A percentile compares a stretch with the other conserved stretches of the same genome.
Evolutionary conservation across 2,797 vertebrate species (phyloP).

Genomic region (Lerista edwardsae): DNA sequence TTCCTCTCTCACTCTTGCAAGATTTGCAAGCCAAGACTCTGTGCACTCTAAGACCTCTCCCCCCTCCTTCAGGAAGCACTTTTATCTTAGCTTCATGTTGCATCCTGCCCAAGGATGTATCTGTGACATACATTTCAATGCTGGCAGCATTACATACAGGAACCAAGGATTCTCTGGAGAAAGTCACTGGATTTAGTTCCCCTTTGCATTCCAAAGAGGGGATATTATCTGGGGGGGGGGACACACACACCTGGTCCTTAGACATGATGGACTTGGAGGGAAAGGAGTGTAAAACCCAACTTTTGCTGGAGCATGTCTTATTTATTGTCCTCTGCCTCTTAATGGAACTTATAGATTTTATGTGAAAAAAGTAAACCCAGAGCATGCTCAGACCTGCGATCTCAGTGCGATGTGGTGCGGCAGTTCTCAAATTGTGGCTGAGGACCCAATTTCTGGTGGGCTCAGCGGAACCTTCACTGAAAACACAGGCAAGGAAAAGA

Average conservation of each 20-base stretch:
- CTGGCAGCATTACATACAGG: rapidly evolving
- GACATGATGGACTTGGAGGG: neutral
- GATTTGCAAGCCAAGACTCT: too few species aligned
- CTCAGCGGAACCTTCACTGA: too few species aligned
- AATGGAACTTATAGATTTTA: neutral
- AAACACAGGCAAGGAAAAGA: too few species aligned
- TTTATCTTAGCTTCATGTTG: neutral
- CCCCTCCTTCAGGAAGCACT: neutral
- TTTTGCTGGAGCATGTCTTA: neutral
- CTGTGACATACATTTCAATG: too few species aligned
- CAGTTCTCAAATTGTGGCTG: too few species aligned
- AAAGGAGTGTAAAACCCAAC: neutral
- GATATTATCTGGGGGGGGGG: too few species aligned
- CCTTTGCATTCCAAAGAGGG: neutral
- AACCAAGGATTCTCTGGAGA: neutral
- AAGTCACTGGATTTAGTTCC: too few species aligned
- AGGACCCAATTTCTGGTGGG: too few species aligned
- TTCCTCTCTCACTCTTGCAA: neutral
- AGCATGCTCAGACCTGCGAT: neutral
- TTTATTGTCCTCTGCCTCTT: too few species aligned
- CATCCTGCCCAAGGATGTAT: neutral
- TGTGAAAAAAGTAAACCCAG: too few species aligned
- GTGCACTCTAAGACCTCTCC: neutral
- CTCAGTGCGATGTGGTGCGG: too few species aligned
- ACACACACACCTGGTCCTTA: neutral